A percentile compares a stretch with the other conserved stretches of the same genome.
Conservation (phyloP, 2,888 invertebrate genomes). For the Tenthredo distinguenda region DNA sequence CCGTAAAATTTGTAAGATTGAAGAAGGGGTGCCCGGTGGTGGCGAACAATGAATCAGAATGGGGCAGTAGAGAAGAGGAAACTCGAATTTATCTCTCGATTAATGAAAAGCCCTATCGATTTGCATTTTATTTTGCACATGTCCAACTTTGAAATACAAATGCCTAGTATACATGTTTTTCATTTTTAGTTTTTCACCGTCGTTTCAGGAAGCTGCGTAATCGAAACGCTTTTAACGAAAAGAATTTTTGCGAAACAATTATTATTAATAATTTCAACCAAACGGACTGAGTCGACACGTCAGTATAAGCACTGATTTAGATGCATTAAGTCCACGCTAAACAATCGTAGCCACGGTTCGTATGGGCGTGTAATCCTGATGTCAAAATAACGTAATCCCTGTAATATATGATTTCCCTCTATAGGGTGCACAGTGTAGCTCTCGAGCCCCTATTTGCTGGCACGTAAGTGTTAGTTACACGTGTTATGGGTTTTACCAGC, state of each 20-base stretch:
- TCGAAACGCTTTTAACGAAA: neutral
- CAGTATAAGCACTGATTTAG: neutral
- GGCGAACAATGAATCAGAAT: constrained; percentile 3
- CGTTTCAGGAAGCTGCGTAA: neutral
- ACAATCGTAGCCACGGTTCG: neutral
- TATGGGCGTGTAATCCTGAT: constrained; percentile 47
- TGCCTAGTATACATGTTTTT: neutral
- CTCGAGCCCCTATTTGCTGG: constrained; percentile 51
- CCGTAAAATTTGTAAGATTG: constrained; percentile 2
- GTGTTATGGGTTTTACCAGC: constrained; percentile 54
- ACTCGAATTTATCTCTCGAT: constrained; percentile 6
- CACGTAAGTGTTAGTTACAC: constrained; percentile 59
- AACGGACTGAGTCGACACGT: neutral
- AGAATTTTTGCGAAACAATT: neutral
- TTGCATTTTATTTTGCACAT: neutral
- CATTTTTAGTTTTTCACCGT: neutral
- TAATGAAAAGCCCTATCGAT: neutral
- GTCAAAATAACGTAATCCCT: constrained; percentile 59
- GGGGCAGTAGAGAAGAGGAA: neutral
- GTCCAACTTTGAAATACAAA: neutral
- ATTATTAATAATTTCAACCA: neutral
- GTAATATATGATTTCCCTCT: constrained; percentile 55
- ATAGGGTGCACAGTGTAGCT: neutral
- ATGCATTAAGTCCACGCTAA: constrained; percentile 24
- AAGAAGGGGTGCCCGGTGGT: neutral